Conservation (phyloP, 2,797 vertebrate genomes). For the Manis crassicaudata region DNA sequence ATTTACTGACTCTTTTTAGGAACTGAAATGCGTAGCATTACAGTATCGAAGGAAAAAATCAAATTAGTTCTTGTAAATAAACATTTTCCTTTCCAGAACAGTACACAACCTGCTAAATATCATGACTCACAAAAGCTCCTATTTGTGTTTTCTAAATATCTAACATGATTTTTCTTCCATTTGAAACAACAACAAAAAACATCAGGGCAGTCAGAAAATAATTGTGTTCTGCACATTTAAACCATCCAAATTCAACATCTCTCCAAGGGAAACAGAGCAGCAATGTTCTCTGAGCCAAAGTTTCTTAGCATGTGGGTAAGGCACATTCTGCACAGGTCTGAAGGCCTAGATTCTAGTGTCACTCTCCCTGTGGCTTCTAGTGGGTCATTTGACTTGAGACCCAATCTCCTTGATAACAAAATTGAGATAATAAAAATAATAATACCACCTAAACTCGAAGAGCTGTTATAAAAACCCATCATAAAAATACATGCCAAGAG, state of each 20-base stretch:
- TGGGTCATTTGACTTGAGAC: not conserved
- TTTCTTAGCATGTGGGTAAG: not conserved
- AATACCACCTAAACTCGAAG: not conserved
- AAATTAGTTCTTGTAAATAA: constrained; percentile 61
- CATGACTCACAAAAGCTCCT: not conserved
- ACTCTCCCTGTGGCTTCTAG: not conserved
- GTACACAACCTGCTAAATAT: not conserved
- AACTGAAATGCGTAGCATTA: constrained; percentile 43
- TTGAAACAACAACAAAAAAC: not conserved
- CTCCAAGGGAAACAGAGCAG: not conserved
- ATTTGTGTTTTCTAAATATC: not conserved
- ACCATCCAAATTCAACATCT: not conserved
- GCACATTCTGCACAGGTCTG: not conserved
- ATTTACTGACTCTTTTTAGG: constrained; percentile 69
- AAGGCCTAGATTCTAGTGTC: not conserved
- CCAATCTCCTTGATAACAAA: not conserved
- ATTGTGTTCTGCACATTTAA: not conserved
- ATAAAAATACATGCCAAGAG: not conserved
- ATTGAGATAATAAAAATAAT: not conserved
- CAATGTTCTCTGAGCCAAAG: not conserved
- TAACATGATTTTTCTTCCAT: not conserved
- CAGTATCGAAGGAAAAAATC: constrained; percentile 57
- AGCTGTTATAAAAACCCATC: not conserved
- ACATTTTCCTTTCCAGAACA: constrained; percentile 4
- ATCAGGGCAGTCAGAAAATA: not conserved